Conservation (phyloP, 2,113 vertebrate genomes). For the Malaclemys terrapin region DNA sequence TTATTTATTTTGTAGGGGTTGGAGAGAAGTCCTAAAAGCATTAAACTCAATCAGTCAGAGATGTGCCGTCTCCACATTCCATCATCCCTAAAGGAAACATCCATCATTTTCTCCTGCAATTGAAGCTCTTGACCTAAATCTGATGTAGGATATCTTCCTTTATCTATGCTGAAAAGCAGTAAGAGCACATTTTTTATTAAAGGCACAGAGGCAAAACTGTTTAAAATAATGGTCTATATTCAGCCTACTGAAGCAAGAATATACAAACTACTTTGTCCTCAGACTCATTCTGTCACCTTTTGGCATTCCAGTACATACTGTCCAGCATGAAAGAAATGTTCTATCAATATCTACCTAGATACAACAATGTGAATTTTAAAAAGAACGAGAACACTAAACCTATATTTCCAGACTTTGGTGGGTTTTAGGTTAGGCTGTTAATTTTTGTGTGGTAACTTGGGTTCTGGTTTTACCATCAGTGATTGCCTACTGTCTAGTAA, state of each 20-base stretch:
- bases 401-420: background rate
- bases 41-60: slow-evolving; percentile 41
- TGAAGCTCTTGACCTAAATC: slow-evolving; percentile 69
- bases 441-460: background rate
- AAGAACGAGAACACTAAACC: background rate
- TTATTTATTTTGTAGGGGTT: slow-evolving; percentile 13
- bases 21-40: slow-evolving; percentile 44
- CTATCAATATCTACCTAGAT: background rate
- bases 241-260: background rate
- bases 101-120: slow-evolving; percentile 61
- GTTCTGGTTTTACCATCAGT: background rate
- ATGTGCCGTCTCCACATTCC: slow-evolving; percentile 56
- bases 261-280: background rate
- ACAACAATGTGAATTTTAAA: background rate
- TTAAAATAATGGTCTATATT: slow-evolving; percentile 14
- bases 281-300: background rate
- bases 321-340: background rate
- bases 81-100: slow-evolving; percentile 18
- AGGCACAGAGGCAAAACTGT: slow-evolving; percentile 16
- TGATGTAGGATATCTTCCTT: slow-evolving; percentile 61
- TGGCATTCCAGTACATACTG: background rate
- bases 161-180: slow-evolving; percentile 43
- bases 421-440: background rate
- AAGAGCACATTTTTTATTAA: slow-evolving; percentile 61
- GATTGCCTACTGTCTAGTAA: background rate